Evolutionary conservation across 2,797 vertebrate species (phyloP).

Genomic region (Sparus aurata): DNA sequence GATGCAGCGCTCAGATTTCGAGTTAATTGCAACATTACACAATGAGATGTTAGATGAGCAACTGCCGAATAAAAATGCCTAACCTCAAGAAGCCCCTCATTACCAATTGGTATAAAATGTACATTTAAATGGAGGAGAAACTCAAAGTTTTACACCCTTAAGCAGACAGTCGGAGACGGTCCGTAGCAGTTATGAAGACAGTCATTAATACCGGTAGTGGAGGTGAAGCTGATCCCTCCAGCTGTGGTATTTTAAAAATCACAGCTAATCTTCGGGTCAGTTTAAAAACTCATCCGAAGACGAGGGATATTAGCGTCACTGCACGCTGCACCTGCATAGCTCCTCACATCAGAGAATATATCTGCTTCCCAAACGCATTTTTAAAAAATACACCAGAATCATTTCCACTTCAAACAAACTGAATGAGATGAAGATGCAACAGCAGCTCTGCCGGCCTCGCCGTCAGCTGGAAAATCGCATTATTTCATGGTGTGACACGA

Average conservation of each 20-base stretch:
- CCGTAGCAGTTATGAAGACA: background rate
- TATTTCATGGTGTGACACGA: background rate
- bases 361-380: conserved; percentile 33
- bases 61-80: background rate
- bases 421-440: conserved; percentile 26
- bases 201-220: background rate
- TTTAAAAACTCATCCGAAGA: conserved; percentile 14
- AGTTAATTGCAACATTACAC: conserved; percentile 13
- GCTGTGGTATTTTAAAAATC: background rate
- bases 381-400: conserved; percentile 19
- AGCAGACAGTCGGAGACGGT: background rate
- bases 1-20: background rate
- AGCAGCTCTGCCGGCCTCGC: background rate
- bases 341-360: background rate
- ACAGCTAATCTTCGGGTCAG: background rate
- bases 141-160: background rate
- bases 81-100: conserved; percentile 27
- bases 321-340: background rate
- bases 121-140: conserved; percentile 22
- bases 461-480: conserved; percentile 12
- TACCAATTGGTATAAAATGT: conserved; percentile 17
- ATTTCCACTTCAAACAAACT: conserved; percentile 58
- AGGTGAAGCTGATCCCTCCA: conserved; percentile 1
- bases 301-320: conserved; percentile 20
- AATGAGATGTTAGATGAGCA: conserved; percentile 19